Base-by-base conservation (phyloP, 2,113 vertebrate genomes). In the Suricata suricatta region DNA sequence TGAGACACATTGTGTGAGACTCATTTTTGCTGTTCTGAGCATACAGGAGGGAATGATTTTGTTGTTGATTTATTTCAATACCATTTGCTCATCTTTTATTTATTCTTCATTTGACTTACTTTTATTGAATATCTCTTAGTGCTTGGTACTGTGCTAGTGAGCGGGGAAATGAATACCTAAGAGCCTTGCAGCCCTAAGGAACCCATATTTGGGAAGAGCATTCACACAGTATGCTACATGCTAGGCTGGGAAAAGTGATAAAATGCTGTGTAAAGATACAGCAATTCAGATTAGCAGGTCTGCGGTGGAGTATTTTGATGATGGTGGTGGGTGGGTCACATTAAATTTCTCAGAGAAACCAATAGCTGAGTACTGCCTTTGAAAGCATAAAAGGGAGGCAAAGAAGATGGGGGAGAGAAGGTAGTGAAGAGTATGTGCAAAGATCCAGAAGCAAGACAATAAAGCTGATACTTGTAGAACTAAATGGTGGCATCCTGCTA, bases 51-150 rank as follows among this genome's bases (percentile, higher is more conserved):
- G 47, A 81, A 88, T 80, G 83, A 44, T 97, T 98, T 83, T 94
- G 38, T 81, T 82, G 79, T 63, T 88, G 74, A 97, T 90, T 95
- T 93, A 96, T 96, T 96, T 93, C 90, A 90, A 71, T 74, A 57
- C 33, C n/a, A 6, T 93, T 91, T 57, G 54, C n/a, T 96, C 38
- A 86, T 82, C 60, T 54, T 41, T 94, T 90, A 86, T 91, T 83
- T 80, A 54, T 93, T 85, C 71, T 77, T 96, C 74, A 77, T 81
- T 72, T 16, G 12, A 35, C 38, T 90, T 90, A 77, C 54, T 90
- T 91, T 76, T 90, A 95, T 31, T 29, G 80, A 71, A 11, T 80
- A 35, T 35, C 88, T 81, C 38, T 2, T 47, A 47, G 74, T 72
- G 47, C 57, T 50, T 54, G 47, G 14, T 89, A 33, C 17, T 84